phyloP scores from a whole-genome alignment of 2,888 invertebrate genomes.

The Cosmia pyralina region DNA sequence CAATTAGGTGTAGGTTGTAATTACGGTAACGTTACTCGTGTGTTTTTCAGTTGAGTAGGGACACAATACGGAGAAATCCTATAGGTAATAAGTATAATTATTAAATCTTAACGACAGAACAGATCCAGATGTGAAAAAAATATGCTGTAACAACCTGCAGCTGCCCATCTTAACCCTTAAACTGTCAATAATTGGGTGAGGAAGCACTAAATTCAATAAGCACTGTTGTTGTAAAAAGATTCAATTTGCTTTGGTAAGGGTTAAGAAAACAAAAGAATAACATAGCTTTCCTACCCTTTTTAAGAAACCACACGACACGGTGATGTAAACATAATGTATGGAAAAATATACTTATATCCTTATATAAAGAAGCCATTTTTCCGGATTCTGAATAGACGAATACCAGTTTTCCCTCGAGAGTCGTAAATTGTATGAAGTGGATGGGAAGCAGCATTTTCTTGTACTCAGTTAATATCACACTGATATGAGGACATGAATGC shows the following conservation, averaged over 20 bases:
- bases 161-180: too few relatives aligned
- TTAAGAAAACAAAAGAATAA: background rate
- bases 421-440: slow-evolving; percentile 49
- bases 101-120: background rate
- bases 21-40: background rate
- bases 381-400: slow-evolving; percentile 29
- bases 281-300: background rate
- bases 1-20: background rate
- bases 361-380: slow-evolving; percentile 29
- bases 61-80: background rate
- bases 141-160: too few relatives aligned
- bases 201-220: too few relatives aligned
- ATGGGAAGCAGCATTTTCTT: slow-evolving; percentile 32
- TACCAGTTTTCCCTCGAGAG: slow-evolving; percentile 37
- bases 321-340: slow-evolving; percentile 13
- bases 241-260: too few relatives aligned
- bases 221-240: too few relatives aligned
- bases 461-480: slow-evolving; percentile 36
- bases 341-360: slow-evolving; percentile 25
- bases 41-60: background rate
- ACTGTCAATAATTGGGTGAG: too few relatives aligned
- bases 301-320: slow-evolving; percentile 13
- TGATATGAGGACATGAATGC: slow-evolving; percentile 30
- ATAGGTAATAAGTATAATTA: background rate
- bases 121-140: background rate